Conservation (phyloP, 1,140 invertebrate species). For the Saccostrea glomerata region DNA sequence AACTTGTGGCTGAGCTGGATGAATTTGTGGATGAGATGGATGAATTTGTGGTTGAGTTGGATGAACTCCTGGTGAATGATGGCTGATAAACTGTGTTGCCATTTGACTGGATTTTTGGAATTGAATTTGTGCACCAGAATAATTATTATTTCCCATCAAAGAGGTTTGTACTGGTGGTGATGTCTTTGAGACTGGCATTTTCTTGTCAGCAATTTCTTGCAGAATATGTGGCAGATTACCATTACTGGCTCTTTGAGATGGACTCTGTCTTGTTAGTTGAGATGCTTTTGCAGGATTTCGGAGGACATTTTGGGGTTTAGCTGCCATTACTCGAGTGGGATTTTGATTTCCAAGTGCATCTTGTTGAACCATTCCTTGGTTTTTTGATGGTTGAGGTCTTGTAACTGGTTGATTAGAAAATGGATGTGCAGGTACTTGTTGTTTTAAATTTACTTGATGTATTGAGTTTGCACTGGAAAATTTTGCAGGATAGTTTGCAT, state of each 20-base stretch:
- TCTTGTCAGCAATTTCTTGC: background rate
- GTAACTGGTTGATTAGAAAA: background rate
- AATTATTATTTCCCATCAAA: background rate
- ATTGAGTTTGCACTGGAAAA: background rate
- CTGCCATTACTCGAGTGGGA: background rate
- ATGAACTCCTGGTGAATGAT: background rate
- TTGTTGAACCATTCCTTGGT: background rate
- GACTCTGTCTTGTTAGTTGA: background rate
- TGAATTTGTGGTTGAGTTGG: background rate
- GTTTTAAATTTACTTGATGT: background rate
- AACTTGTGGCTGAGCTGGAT: background rate
- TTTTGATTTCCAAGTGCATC: background rate
- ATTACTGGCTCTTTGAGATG: background rate
- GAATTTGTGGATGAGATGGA: background rate
- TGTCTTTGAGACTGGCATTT: background rate
- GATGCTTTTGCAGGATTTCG: background rate
- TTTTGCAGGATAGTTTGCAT: background rate
- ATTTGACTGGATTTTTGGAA: background rate
- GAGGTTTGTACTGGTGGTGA: background rate
- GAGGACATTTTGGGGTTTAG: background rate
- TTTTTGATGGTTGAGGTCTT: background rate
- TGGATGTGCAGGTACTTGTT: background rate
- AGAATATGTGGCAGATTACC: slow-evolving; percentile 21
- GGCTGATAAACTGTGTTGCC: background rate
- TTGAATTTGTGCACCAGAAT: background rate